phyloP scores from a whole-genome alignment of 2,113 vertebrate genomes.

The Petrocephalus zakoni region DNA sequence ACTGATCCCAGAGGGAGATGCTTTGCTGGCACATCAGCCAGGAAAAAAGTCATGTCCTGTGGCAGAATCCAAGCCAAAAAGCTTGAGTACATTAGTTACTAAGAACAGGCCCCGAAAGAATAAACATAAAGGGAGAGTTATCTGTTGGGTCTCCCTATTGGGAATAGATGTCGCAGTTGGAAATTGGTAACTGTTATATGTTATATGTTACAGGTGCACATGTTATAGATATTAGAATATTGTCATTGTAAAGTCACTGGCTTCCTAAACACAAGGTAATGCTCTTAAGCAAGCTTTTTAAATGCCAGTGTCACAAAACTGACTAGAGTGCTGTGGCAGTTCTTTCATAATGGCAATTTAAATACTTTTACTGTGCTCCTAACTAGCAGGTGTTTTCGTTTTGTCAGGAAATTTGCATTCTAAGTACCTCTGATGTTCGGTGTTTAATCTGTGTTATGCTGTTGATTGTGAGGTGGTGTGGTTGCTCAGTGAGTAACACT shows the following conservation, averaged over 20 bases:
- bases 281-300: neutral
- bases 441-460: neutral
- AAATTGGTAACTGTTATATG: neutral
- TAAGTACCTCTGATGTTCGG: neutral
- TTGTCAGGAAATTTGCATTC: neutral
- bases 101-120: neutral
- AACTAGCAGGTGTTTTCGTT: neutral
- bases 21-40: neutral
- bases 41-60: neutral
- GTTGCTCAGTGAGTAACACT: neutral
- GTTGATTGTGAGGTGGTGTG: neutral
- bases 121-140: neutral
- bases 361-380: neutral
- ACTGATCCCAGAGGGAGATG: neutral
- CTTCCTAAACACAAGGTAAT: neutral
- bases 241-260: neutral
- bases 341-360: neutral
- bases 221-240: neutral
- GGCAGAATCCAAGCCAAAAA: neutral
- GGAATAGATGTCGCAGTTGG: no score
- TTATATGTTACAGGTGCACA: neutral
- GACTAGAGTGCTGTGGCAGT: neutral
- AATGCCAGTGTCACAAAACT: neutral
- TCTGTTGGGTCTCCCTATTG: neutral
- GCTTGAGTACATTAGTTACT: neutral